Evolutionary conservation across 2,797 vertebrate species (phyloP).

Genomic region (Myoxocephalus aenaeus): DNA sequence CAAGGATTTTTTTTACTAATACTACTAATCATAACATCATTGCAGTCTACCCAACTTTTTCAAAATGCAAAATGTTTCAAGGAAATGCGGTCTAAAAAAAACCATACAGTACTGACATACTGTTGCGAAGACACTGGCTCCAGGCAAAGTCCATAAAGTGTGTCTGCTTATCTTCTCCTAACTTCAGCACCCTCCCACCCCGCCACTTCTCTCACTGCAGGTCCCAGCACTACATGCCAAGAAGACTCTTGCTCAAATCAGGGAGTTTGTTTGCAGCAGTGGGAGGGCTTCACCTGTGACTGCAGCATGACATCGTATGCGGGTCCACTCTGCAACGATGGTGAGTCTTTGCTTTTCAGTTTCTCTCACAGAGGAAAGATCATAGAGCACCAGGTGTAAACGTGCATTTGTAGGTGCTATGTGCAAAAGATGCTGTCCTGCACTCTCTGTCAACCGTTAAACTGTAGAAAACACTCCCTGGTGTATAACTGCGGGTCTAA

Average conservation of each 20-base stretch:
- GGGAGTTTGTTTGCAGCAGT: conserved; percentile 98
- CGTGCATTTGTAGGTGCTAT: neutral
- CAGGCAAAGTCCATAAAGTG: conserved; percentile 38
- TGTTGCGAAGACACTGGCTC: conserved; percentile 51
- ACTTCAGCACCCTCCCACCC: conserved; percentile 36
- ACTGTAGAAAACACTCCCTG: conserved; percentile 2
- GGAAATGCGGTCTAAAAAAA: conserved; percentile 43
- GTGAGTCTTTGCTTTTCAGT: conserved; percentile 82
- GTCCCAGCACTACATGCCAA: conserved; percentile 98
- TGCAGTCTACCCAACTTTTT: conserved; percentile 20
- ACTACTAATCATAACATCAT: conserved; percentile 57
- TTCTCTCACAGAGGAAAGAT: neutral
- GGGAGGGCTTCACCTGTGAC: conserved; percentile 99
- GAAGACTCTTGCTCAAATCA: conserved; percentile 99
- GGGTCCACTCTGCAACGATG: conserved; percentile 95
- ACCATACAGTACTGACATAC: conserved; percentile 19
- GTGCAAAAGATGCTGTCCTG: neutral
- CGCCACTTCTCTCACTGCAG: conserved; percentile 76
- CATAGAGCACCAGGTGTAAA: neutral
- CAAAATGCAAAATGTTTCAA: conserved; percentile 37
- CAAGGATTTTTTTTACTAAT: conserved; percentile 47
- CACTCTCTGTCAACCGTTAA: conserved; percentile 6
- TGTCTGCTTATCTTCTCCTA: conserved; percentile 41
- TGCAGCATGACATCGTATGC: conserved; percentile 99
- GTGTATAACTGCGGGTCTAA: neutral